Conservation (phyloP, 2,797 vertebrate genomes). For the Phyllotis vaccarum region DNA sequence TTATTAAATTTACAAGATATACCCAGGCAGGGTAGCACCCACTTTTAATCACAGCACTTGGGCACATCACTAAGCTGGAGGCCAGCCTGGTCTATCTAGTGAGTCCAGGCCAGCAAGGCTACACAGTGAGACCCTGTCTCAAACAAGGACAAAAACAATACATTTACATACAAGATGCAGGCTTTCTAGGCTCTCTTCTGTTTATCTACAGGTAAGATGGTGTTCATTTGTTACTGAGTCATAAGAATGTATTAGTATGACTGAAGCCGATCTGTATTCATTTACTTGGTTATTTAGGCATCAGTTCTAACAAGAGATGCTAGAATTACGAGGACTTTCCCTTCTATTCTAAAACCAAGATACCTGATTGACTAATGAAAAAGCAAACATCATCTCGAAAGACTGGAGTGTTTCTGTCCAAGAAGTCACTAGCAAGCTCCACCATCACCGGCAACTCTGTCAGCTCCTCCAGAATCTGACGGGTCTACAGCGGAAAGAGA, state of each 20-base stretch:
- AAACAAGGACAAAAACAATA: background rate
- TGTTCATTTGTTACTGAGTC: too few relatives aligned
- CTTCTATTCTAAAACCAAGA: conserved; percentile 63
- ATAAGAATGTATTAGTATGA: conserved; percentile 4
- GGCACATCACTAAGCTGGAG: background rate
- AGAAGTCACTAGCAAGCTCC: conserved; percentile 98
- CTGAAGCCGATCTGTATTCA: conserved; percentile 26
- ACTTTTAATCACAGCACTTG: background rate
- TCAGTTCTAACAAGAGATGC: conserved; percentile 23
- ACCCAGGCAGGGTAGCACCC: background rate
- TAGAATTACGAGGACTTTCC: conserved; percentile 42
- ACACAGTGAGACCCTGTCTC: background rate
- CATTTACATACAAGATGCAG: background rate
- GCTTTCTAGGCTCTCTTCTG: conserved; percentile 37
- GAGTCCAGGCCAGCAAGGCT: background rate
- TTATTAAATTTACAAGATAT: conserved; percentile 48
- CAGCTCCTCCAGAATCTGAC: conserved; percentile 97
- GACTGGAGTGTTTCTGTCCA: conserved; percentile 99
- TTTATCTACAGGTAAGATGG: too few relatives aligned
- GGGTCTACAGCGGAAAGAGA: conserved; percentile 90
- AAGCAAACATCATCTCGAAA: conserved; percentile 99
- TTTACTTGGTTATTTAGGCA: too few relatives aligned
- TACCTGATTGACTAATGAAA: conserved; percentile 99
- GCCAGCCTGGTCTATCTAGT: background rate
- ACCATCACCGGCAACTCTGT: conserved; percentile 99